A percentile compares a stretch with the other conserved stretches of the same genome.
Conservation (phyloP, 2,888 invertebrate genomes). For the Drosophila meridionalis region DNA sequence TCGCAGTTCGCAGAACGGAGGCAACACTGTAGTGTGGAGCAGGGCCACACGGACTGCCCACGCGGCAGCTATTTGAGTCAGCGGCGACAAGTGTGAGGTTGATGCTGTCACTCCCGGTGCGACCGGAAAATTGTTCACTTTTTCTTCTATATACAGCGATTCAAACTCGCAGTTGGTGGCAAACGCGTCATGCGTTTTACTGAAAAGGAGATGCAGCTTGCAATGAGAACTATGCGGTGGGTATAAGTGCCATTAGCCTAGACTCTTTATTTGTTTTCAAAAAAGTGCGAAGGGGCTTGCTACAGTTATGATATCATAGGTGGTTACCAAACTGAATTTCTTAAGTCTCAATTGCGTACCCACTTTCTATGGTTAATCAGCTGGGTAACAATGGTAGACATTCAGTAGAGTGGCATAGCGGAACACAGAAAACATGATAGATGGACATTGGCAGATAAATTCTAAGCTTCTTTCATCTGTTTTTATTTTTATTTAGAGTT, state of each 20-base stretch:
- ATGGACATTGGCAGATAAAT: neutral
- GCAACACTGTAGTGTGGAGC: slow-evolving; percentile 20
- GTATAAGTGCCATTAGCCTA: slow-evolving; percentile 33
- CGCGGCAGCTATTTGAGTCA: slow-evolving; percentile 31
- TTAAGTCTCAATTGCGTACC: neutral
- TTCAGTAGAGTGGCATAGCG: too few relatives aligned
- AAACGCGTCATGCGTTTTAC: slow-evolving; percentile 54
- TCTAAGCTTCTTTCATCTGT: neutral
- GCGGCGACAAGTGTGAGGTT: slow-evolving; percentile 28
- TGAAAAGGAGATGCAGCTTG: slow-evolving; percentile 5
- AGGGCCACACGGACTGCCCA: slow-evolving; percentile 56
- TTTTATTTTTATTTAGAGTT: neutral
- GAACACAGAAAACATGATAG: neutral
- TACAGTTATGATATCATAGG: neutral
- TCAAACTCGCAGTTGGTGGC: slow-evolving; percentile 63
- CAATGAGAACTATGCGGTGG: slow-evolving; percentile 40
- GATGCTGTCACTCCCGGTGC: slow-evolving; percentile 34
- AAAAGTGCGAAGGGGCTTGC: neutral
- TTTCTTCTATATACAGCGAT: slow-evolving; percentile 15
- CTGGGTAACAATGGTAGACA: neutral
- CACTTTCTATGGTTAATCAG: neutral
- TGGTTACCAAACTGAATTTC: neutral
- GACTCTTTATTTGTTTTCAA: neutral
- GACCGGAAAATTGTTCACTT: slow-evolving; percentile 39
- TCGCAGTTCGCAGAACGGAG: slow-evolving; percentile 28